These are phyloP conservation scores for Caenorhabditis sp. DNA, from an alignment of 2,888 invertebrate genomes.

Conservation along the genomic window DNA sequence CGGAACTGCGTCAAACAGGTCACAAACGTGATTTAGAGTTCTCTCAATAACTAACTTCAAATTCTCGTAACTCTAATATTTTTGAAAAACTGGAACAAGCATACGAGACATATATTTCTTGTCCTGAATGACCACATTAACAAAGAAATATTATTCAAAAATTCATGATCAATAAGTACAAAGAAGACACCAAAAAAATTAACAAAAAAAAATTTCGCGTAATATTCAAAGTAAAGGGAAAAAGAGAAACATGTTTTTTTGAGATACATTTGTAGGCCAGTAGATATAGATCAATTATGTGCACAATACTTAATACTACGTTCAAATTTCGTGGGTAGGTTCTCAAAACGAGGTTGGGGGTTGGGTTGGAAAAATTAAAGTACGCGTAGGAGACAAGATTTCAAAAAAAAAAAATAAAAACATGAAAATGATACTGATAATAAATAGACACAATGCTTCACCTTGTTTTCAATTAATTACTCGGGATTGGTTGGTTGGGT, in stretches of 20 bases:
- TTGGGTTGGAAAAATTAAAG: background rate
- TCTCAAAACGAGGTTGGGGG: background rate
- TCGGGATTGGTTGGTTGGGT: background rate
- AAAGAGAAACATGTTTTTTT: background rate
- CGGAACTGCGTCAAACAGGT: too few relatives aligned
- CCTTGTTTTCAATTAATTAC: background rate
- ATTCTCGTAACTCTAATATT: too few relatives aligned
- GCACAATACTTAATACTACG: constrained; percentile 5
- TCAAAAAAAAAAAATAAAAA: background rate
- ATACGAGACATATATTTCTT: too few relatives aligned
- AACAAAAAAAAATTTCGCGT: background rate
- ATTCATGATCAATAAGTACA: background rate
- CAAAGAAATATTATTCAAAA: background rate
- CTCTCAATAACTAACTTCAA: too few relatives aligned
- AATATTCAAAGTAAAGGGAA: background rate
- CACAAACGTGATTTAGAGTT: too few relatives aligned
- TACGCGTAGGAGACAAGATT: constrained; percentile 1
- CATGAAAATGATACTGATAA: background rate
- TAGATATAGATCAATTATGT: constrained; percentile 5
- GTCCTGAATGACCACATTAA: background rate
- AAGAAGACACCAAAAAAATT: background rate
- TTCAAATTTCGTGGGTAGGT: background rate
- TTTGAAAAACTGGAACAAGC: too few relatives aligned
- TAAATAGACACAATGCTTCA: background rate
- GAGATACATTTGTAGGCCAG: background rate